Base-by-base conservation (phyloP, 2,113 vertebrate species). In the Pluvianellus socialis region DNA sequence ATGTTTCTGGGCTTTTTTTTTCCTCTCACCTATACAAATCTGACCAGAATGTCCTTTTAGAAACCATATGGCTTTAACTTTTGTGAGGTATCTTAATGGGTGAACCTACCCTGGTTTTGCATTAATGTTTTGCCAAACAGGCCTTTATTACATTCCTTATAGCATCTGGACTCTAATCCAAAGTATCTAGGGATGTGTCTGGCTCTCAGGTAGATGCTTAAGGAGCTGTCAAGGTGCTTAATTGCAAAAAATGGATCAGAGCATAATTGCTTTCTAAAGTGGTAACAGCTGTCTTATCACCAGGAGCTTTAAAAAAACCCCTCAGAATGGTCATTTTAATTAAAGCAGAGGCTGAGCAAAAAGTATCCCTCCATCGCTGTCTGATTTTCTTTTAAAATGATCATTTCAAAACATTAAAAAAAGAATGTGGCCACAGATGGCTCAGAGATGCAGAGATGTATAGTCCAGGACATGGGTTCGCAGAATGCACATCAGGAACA, bases 101-200 rank as follows among this genome's bases (percentile, higher is more conserved):
- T 40, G n/a, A 75, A 0, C 26, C 38, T 52, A 56, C 22, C 8
- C 28, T 65, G 20, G 44, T 63, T 40, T 70, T 0, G 0, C 13
- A 5, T 71, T 42, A n/a, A n/a, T 40, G 44, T 35, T 94, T 93
- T 79, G 79, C 56, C 88, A 63, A 93, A 63, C 33, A 49, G 45
- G 45, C 23, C 42, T 74, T 90, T 84, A 74, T 88, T 44, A 72
- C 44, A 79, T 86, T 79, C 28, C 61, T 88, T 77, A 35, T 4
- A 82, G 91, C 33, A 70, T 44, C 44, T 66, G 58, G 24, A 45
- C 35, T 86, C 58, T 35, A 83, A 19, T 45, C 52, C 2, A 32
- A 40, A 86, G 38, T 63, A 71, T 30, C n/a, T n/a, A 20, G 44
- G 35, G 73, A 91, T 38, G 63, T 49, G 59, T 28, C 65, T 58